phyloP scores from a whole-genome alignment of 92 coral and sea anemone genomes.

The Zoanthus sansibaricus region DNA sequence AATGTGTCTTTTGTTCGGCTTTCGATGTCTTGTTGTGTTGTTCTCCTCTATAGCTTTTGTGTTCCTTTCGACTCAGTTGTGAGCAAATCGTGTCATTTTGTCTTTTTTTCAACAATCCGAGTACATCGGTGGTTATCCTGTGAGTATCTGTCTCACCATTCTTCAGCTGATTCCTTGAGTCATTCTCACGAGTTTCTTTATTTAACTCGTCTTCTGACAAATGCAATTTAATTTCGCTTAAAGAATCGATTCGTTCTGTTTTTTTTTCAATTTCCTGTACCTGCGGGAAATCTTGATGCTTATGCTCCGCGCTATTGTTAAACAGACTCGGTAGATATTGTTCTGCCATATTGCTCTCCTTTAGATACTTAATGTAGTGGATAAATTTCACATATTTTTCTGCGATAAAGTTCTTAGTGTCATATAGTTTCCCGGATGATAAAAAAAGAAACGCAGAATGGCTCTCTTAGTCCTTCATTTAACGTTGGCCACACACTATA shows the following conservation, averaged over 20 bases:
- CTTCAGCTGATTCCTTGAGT: background rate
- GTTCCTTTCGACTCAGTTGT: background rate
- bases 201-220: background rate
- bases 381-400: background rate
- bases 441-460: background rate
- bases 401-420: background rate
- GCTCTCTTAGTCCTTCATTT: background rate
- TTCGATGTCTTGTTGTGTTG: background rate
- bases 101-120: background rate
- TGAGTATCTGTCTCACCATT: background rate
- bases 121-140: background rate
- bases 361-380: background rate
- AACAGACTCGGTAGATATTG: background rate
- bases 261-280: background rate
- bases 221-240: conserved; percentile 34
- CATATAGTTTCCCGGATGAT: background rate
- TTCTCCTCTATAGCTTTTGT: background rate
- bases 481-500: background rate
- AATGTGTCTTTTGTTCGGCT: conserved; percentile 14
- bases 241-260: conserved; percentile 6
- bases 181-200: background rate
- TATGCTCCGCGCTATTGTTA: background rate
- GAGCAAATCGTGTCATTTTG: background rate
- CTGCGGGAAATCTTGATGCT: background rate
- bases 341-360: conserved; percentile 13